A percentile compares a stretch with the other conserved stretches of the same genome.
These are phyloP conservation scores for Drosophila sordidula DNA, from an alignment of 2,888 invertebrate genomes.

Conservation along the genomic window DNA sequence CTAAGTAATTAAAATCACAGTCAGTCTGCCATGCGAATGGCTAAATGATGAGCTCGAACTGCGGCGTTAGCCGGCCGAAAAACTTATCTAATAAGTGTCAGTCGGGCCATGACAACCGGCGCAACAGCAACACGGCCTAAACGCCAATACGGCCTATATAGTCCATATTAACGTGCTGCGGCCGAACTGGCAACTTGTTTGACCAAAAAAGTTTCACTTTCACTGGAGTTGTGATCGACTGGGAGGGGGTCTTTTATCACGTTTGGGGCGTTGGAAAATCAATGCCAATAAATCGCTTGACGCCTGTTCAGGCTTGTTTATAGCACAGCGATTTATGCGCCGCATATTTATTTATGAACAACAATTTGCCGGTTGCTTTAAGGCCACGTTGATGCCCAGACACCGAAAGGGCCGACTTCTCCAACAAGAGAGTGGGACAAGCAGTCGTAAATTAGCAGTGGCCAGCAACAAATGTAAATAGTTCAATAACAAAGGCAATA, in stretches of 20 bases:
- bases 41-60: conserved; percentile 61
- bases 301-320: conserved; percentile 61
- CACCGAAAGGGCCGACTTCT: conserved; percentile 21
- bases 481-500: conserved; percentile 75
- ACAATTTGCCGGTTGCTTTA: conserved; percentile 76
- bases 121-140: conserved; percentile 25
- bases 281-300: conserved; percentile 72
- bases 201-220: conserved; percentile 66
- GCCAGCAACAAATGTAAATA: conserved; percentile 78
- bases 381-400: conserved; percentile 41
- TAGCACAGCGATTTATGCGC: conserved; percentile 66
- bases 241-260: conserved; percentile 52
- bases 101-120: conserved; percentile 38
- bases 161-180: conserved; percentile 50
- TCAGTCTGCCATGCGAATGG: conserved; percentile 46
- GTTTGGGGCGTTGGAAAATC: conserved; percentile 58
- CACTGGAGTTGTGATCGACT: not conserved
- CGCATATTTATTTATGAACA: conserved; percentile 77
- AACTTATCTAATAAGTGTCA: conserved; percentile 83
- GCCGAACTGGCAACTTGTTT: conserved; percentile 48
- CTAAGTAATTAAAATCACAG: conserved; percentile 68
- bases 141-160: conserved; percentile 23
- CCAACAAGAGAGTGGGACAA: not conserved
- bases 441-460: conserved; percentile 68
- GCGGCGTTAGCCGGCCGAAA: conserved; percentile 25